Evolutionary conservation across 2,888 invertebrate species (phyloP).

Genomic region (Ormyrus pomaceus): DNA sequence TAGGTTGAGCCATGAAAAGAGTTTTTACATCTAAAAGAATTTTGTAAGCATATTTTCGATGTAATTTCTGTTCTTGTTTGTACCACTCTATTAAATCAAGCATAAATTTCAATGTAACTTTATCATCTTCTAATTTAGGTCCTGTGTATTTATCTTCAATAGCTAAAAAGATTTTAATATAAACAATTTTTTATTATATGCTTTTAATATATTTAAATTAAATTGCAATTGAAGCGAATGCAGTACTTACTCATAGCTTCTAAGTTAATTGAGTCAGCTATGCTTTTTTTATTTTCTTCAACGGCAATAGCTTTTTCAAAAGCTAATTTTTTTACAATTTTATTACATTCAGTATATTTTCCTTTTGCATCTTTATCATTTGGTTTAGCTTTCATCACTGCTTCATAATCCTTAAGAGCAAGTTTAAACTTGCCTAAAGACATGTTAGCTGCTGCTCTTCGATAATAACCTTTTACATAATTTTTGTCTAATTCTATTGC

Average conservation of each 20-base stretch:
- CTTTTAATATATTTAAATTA: constrained; percentile 49
- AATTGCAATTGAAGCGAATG: neutral
- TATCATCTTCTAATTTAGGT: constrained; percentile 90
- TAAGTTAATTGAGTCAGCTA: constrained; percentile 92
- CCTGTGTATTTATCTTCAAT: constrained; percentile 97
- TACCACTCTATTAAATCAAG: constrained; percentile 92
- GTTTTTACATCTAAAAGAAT: constrained; percentile 94
- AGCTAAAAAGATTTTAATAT: constrained; percentile 77
- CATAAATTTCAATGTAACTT: constrained; percentile 93
- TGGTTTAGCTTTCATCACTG: constrained; percentile 94
- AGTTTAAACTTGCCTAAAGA: constrained; percentile 97
- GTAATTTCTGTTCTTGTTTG: constrained; percentile 93
- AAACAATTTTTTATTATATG: constrained; percentile 12
- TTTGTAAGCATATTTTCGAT: constrained; percentile 98
- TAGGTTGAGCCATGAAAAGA: constrained; percentile 89
- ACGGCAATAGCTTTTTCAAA: constrained; percentile 98
- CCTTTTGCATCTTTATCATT: constrained; percentile 95
- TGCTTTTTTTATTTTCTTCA: constrained; percentile 90
- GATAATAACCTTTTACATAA: constrained; percentile 97
- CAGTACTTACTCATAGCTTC: constrained; percentile 89
- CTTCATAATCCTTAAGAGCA: constrained; percentile 97
- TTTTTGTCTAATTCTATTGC: constrained; percentile 92
- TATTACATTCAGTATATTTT: constrained; percentile 95
- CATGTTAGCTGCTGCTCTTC: constrained; percentile 98
- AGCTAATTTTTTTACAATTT: constrained; percentile 95